phyloP scores from a whole-genome alignment of 1,140 invertebrate species.

The Drosophila pseudoananassae region DNA sequence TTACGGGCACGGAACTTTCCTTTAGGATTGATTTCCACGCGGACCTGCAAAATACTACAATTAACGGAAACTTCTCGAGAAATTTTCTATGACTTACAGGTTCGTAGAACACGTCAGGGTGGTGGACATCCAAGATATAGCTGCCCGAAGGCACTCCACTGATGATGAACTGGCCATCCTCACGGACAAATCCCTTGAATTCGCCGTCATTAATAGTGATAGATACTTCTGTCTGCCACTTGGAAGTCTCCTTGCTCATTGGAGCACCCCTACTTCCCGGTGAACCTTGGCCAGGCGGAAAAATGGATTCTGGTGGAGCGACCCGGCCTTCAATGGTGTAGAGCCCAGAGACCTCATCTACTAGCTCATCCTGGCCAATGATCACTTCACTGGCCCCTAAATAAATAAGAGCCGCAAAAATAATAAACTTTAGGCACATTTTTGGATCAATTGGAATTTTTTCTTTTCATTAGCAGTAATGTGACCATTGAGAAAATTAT shows the following conservation, averaged over 20 bases:
- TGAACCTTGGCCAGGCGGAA: constrained; percentile 15
- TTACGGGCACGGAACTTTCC: constrained; percentile 98
- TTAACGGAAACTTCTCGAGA: neutral
- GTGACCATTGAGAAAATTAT: neutral
- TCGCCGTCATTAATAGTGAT: constrained; percentile 95
- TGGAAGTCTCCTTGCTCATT: constrained; percentile 82
- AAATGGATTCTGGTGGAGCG: constrained; percentile 87
- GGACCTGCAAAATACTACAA: constrained; percentile 49
- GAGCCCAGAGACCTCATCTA: constrained; percentile 70
- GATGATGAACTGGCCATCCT: constrained; percentile 97
- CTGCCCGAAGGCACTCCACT: constrained; percentile 96
- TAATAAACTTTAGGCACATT: constrained; percentile 56
- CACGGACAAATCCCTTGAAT: constrained; percentile 93
- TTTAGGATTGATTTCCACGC: constrained; percentile 97
- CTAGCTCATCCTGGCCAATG: constrained; percentile 66
- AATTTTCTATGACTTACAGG: constrained; percentile 85
- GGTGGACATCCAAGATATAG: constrained; percentile 96
- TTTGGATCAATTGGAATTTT: constrained; percentile 13
- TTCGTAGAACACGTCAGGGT: constrained; percentile 96
- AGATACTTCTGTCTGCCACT: constrained; percentile 91
- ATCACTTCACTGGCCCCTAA: constrained; percentile 42
- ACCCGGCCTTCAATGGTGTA: constrained; percentile 92
- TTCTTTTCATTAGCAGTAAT: constrained; percentile 23
- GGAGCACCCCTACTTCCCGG: constrained; percentile 67
- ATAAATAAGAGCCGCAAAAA: constrained; percentile 41